A percentile compares a stretch with the other conserved stretches of the same genome.
phyloP scores from a whole-genome alignment of 53 echinoderm and acorn worm genomes.

The Zoroaster sp. region DNA sequence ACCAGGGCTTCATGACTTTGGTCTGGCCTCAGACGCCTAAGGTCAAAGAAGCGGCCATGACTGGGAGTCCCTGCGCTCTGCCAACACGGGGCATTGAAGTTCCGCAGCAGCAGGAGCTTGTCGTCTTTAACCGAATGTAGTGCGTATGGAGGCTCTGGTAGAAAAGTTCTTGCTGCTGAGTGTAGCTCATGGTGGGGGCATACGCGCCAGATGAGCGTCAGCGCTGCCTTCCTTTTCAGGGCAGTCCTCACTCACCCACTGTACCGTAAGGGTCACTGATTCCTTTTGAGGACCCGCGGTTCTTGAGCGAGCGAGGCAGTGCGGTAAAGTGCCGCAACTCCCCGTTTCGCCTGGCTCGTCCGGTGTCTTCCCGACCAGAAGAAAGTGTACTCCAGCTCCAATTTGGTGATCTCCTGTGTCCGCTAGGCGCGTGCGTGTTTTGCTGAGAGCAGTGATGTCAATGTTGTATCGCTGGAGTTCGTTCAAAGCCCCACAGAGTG shows the following conservation, averaged over 20 bases:
- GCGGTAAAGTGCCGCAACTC: slow-evolving; percentile 36
- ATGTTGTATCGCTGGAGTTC: background rate
- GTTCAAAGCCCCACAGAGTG: background rate
- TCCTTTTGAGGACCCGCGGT: background rate
- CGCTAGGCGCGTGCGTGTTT: slow-evolving; percentile 17
- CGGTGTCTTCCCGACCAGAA: slow-evolving; percentile 2
- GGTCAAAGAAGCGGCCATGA: slow-evolving; percentile 19
- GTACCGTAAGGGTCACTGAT: slow-evolving; percentile 40
- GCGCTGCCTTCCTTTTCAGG: background rate
- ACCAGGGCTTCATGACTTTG: background rate
- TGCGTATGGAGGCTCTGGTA: background rate
- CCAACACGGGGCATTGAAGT: slow-evolving; percentile 27
- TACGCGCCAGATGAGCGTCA: slow-evolving; percentile 36
- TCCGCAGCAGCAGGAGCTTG: background rate
- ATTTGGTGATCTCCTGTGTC: background rate
- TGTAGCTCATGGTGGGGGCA: slow-evolving; percentile 39
- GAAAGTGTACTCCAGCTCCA: slow-evolving; percentile 11
- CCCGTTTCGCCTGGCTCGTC: background rate
- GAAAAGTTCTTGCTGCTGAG: slow-evolving; percentile 6
- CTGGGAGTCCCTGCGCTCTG: slow-evolving; percentile 4
- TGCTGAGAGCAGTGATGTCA: background rate
- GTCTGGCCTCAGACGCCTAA: slow-evolving; percentile 14
- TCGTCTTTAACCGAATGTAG: background rate
- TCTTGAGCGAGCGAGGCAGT: background rate
- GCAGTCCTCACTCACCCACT: slow-evolving; percentile 23